These are phyloP conservation scores for Hydractinia echinata DNA, from an alignment of 30 jellyfish, hydroid and myxozoan species.

Conservation along the genomic window DNA sequence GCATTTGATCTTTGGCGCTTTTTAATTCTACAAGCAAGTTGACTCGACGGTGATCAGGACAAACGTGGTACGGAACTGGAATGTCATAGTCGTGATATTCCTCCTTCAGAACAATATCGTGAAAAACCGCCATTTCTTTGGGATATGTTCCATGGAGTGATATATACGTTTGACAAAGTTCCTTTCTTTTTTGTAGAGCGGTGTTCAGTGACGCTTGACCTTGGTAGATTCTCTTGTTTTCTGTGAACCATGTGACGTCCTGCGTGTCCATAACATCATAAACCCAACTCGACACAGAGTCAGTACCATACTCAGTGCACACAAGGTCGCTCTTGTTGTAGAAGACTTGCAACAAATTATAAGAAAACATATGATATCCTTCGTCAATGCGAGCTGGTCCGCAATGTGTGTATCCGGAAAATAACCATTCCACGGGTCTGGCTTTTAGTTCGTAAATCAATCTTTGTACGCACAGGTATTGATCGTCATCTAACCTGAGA, in stretches of 20 bases:
- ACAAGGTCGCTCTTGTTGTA: constrained; percentile 35
- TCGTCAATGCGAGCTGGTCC: constrained; percentile 58
- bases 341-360: constrained; percentile 54
- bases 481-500: constrained; percentile 72
- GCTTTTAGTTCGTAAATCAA: constrained; percentile 55
- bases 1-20: neutral
- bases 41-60: neutral
- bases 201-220: constrained; percentile 54
- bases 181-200: constrained; percentile 41
- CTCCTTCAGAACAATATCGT: constrained; percentile 33
- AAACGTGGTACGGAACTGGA: neutral
- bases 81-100: neutral
- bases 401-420: constrained; percentile 76
- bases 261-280: constrained; percentile 50
- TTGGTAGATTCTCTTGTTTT: constrained; percentile 48
- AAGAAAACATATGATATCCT: constrained; percentile 50
- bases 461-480: constrained; percentile 61
- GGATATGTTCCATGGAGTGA: constrained; percentile 73
- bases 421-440: constrained; percentile 46
- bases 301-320: constrained; percentile 68
- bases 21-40: neutral
- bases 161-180: constrained; percentile 63
- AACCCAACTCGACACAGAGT: constrained; percentile 80
- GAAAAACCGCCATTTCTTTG: constrained; percentile 46
- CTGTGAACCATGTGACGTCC: constrained; percentile 76